Base-by-base conservation (phyloP, 2,797 vertebrate genomes). In the Pantherophis alleghaniensis region DNA sequence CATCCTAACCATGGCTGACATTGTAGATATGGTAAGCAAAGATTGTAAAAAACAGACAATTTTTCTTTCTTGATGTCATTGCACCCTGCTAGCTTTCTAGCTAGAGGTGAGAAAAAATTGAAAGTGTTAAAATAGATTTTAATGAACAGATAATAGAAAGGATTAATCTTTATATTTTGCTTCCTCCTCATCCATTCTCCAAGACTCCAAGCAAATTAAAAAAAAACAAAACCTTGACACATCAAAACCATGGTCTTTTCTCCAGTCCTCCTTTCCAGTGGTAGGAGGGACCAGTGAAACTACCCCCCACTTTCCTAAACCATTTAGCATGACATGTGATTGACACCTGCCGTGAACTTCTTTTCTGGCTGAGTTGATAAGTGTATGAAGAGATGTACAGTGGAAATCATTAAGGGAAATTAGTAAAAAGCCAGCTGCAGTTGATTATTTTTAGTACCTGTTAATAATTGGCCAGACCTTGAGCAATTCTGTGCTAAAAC, bases 1-100 rank as follows among this genome's bases (percentile, higher is more conserved):
- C 97, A 99, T 99, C 89, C 97, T 99, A 32, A 99, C 98, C 53
- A 98, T 98, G 98, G 98, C 98, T 0, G 98, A 99, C 92, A 98
- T 99, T 0, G 98, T 99, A 91, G 99, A 99, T 95, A 99, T 99
- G 99, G 99, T 99, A 97, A 96, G 98, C 60, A 69, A 86, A 26
- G 20, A 2, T 3, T 47, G 20, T 13, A 42, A 53, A n/a, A 24
- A n/a, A 24, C 20, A 24, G 10, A 4, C 2, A 47, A 2, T 61
- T 9, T 42, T 86, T 42, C 12, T 26, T 87, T 26, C 11, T 37
- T 57, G 37, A 56, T 26, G 5, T 53, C 86, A n/a, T 88, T 26
- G 22, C 20, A 60, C 2, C 20, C 74, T 83, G 42, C 79, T 47
- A 83, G 42, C 79, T 83, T 91, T 51, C 28, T 87, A 16, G 42